Evolutionary conservation across 1,140 invertebrate genomes (phyloP), one percentile per base, ranked within the genome.

Genomic region (Pteromalus puparum): DNA sequence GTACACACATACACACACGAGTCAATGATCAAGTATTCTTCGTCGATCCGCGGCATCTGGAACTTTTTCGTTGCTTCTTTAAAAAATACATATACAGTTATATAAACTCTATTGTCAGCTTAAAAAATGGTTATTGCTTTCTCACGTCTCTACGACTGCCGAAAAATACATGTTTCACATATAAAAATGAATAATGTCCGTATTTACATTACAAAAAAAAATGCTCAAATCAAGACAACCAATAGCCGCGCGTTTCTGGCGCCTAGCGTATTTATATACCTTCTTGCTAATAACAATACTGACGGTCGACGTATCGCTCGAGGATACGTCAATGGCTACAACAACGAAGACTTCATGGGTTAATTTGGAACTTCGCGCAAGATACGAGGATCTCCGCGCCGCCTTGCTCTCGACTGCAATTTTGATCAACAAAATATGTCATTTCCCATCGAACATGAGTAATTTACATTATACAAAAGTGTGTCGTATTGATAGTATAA

Each of bases 221-320:
- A 34, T 61, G 70, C 70, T 74, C 70, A 24, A 73, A 72, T 72
- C 6, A 48, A 34, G 70, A 42, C 42, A 61, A 81, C 42, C 24
- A 24, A 34, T 46, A 68, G 67, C 18, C 67, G 68, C 18, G 7
- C 18, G 42, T 72, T 70, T 46, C 68, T 70, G 24, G 24, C 67
- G 24, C 15, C 10, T 46, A 67, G 3, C 4, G 26, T 28, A 61
- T 81, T 81, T 34, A n/a, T 61, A 61, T 61, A 38, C 26, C 18
- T 74, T 18, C 48, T 81, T 24, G 46, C 42, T 53, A 73, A 72
- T 61, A 53, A 34, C 68, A 81, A 81, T 81, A 81, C 80, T 81
- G 46, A 61, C 21, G 70, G 46, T 18, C 1, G n/a, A 61, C 7
- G 18, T 81, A 73, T 81, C 70, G 67, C 70, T 73, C 26, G 18